These are phyloP conservation scores for Prunella strophiata DNA, from an alignment of 2,797 vertebrate species.

Conservation along the genomic window DNA sequence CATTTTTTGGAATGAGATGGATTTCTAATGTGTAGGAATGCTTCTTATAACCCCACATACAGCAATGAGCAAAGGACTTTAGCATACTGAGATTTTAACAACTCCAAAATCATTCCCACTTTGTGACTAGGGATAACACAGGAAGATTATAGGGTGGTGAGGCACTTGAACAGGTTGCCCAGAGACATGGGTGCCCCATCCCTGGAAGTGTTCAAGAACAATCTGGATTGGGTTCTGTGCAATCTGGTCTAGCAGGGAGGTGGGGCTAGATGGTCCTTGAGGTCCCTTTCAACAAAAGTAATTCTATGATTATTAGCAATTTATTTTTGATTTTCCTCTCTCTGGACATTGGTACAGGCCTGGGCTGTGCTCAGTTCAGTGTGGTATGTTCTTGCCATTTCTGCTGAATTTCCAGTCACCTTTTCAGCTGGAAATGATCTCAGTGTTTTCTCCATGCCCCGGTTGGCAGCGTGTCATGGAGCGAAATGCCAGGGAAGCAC, in stretches of 20 bases:
- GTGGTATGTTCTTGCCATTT: neutral
- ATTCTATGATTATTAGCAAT: neutral
- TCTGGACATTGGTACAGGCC: neutral
- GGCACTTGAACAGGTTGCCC: neutral
- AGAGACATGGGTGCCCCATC: neutral
- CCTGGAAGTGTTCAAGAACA: neutral
- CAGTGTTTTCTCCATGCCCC: neutral
- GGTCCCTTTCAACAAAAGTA: neutral
- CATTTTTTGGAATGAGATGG: neutral
- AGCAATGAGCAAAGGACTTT: neutral
- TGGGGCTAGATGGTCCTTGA: neutral
- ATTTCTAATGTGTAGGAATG: neutral
- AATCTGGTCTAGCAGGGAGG: neutral
- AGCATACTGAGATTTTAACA: neutral
- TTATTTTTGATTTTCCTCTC: neutral
- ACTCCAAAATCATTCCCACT: neutral
- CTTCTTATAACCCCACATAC: neutral
- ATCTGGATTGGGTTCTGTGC: neutral
- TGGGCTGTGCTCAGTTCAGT: neutral
- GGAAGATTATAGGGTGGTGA: neutral
- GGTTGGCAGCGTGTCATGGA: neutral
- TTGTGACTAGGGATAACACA: neutral
- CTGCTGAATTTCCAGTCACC: neutral
- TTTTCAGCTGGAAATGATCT: neutral
- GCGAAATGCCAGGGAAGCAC: neutral